These are phyloP conservation scores for Rhingia campestris DNA, from an alignment of 2,888 invertebrate genomes.

Conservation along the genomic window DNA sequence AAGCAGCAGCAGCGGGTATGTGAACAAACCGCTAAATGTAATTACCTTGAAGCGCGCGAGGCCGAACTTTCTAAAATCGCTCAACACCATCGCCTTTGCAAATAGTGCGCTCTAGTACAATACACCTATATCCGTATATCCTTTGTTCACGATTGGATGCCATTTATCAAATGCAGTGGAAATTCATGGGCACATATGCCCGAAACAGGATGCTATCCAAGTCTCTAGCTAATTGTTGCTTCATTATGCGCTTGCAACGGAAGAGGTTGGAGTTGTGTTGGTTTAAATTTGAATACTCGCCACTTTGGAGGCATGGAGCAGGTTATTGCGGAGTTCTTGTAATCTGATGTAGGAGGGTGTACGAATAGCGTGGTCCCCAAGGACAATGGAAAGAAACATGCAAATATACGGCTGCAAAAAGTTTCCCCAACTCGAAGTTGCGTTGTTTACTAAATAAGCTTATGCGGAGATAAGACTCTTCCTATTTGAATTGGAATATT, in stretches of 20 bases:
- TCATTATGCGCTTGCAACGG: slow-evolving; percentile 13
- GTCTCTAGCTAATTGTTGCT: slow-evolving; percentile 48
- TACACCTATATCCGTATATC: not conserved
- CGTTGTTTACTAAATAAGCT: slow-evolving; percentile 29
- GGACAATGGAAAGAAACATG: slow-evolving; percentile 18
- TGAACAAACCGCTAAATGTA: slow-evolving; percentile 43
- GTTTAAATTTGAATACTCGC: slow-evolving; percentile 10
- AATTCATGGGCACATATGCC: slow-evolving; percentile 7
- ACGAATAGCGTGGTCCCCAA: not conserved
- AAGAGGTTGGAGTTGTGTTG: slow-evolving; percentile 15
- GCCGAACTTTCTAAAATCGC: slow-evolving; percentile 26
- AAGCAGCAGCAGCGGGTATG: slow-evolving; percentile 42
- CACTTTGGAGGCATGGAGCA: not conserved
- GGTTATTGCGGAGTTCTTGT: slow-evolving; percentile 20
- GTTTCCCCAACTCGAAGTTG: slow-evolving; percentile 9
- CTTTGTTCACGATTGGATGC: not conserved
- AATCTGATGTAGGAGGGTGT: not conserved
- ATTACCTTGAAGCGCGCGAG: slow-evolving; percentile 38
- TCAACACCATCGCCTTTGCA: slow-evolving; percentile 29
- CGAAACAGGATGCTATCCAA: slow-evolving; percentile 8
- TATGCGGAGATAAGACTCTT: not conserved
- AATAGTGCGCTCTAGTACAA: slow-evolving; percentile 1
- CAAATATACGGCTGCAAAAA: not conserved
- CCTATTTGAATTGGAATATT: slow-evolving; percentile 9
- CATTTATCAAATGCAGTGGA: slow-evolving; percentile 37